phyloP scores from a whole-genome alignment of 2,888 invertebrate species.

The Brenthis daphne region DNA sequence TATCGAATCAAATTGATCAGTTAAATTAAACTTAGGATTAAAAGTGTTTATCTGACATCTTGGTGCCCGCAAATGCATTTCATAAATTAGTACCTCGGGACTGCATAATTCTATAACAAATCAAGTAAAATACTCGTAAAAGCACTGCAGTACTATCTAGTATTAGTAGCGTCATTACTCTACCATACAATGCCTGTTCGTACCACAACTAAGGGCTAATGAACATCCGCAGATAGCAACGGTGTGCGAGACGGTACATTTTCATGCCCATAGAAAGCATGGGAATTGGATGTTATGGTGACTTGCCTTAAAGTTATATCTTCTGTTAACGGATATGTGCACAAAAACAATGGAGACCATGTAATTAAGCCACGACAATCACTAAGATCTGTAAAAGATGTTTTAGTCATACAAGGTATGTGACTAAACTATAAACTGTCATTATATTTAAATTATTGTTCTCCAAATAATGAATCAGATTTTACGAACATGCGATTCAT shows the following conservation, averaged over 20 bases:
- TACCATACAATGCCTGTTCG: constrained; percentile 23
- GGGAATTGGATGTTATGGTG: constrained; percentile 8
- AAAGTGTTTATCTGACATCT: too few relatives aligned
- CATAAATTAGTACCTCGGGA: too few relatives aligned
- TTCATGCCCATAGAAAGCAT: constrained; percentile 19
- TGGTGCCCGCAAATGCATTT: too few relatives aligned
- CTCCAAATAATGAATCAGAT: constrained; percentile 5
- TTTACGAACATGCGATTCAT: neutral
- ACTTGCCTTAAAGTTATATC: constrained; percentile 1
- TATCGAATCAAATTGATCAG: neutral
- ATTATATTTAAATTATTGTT: neutral
- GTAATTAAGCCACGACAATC: neutral
- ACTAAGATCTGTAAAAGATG: neutral
- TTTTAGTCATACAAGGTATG: neutral
- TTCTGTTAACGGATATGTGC: constrained; percentile 1
- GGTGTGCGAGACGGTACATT: constrained; percentile 13
- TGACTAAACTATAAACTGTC: neutral
- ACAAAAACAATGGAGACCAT: neutral
- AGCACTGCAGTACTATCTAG: neutral
- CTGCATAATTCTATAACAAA: neutral
- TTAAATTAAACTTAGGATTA: neutral
- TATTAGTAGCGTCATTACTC: constrained; percentile 23
- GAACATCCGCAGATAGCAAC: constrained; percentile 28
- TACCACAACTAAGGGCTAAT: constrained; percentile 27
- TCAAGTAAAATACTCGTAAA: neutral